phyloP scores from a whole-genome alignment of 2,113 vertebrate genomes.

The Gasterosteus aculeatus region DNA sequence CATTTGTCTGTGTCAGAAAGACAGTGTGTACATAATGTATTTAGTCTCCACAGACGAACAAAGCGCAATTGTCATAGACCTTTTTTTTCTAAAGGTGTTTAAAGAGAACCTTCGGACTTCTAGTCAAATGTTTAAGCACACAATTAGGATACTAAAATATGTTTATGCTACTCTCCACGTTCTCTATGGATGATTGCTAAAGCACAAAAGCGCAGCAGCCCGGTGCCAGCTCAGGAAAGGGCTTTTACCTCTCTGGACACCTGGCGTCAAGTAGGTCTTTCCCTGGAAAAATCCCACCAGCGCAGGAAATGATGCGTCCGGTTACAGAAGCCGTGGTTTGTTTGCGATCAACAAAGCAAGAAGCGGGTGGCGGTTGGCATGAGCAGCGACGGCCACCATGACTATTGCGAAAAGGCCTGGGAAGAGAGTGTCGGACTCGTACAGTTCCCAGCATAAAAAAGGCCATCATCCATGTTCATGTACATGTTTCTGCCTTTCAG shows the following conservation, averaged over 20 bases:
- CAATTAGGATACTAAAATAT: not conserved
- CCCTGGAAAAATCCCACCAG: constrained; percentile 31
- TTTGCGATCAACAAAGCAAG: constrained; percentile 46
- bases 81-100: not conserved
- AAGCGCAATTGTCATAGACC: too few species aligned
- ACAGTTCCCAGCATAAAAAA: not conserved
- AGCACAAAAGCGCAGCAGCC: not conserved
- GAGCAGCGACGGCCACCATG: not conserved
- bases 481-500: not conserved
- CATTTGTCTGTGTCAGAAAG: constrained; percentile 33
- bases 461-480: not conserved
- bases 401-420: not conserved
- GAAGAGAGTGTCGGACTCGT: not conserved
- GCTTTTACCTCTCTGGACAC: constrained; percentile 9
- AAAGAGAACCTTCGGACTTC: not conserved
- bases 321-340: not conserved
- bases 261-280: not conserved
- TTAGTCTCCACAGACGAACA: constrained; percentile 25
- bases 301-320: constrained; percentile 21
- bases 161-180: not conserved
- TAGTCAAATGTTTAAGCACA: not conserved
- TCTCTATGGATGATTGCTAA: not conserved
- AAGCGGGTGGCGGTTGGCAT: not conserved
- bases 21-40: constrained; percentile 18
- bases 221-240: constrained; percentile 5